Evolutionary conservation across 2,888 invertebrate species (phyloP).

Genomic region (Strigamia transsilvanica): DNA sequence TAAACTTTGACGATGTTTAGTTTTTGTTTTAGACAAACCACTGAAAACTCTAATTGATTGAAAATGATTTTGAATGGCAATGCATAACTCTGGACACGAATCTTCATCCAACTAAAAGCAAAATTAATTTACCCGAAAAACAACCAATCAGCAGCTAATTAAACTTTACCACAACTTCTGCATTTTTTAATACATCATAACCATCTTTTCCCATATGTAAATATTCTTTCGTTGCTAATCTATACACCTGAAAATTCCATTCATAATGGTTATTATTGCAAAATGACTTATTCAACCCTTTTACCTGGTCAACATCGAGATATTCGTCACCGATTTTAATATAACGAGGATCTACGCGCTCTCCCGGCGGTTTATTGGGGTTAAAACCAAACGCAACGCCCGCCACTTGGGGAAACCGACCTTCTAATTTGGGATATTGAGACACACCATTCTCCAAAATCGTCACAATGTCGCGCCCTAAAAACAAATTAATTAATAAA

Average conservation of each 20-base stretch:
- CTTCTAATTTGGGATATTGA: constrained; percentile 86
- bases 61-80: constrained; percentile 89
- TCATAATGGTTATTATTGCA: not conserved
- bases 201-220: constrained; percentile 84
- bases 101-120: constrained; percentile 77
- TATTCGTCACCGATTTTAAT: constrained; percentile 87
- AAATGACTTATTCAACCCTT: not conserved
- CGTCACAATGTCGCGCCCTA: constrained; percentile 73
- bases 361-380: constrained; percentile 71
- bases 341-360: constrained; percentile 74
- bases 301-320: constrained; percentile 70
- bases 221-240: constrained; percentile 83
- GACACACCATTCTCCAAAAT: constrained; percentile 85
- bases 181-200: constrained; percentile 78
- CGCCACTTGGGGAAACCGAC: constrained; percentile 86
- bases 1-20: constrained; percentile 84
- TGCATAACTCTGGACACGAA: constrained; percentile 82
- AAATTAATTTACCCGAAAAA: not conserved
- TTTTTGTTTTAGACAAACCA: constrained; percentile 71
- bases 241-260: constrained; percentile 70
- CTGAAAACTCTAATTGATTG: constrained; percentile 82
- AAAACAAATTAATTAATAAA: not conserved
- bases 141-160: not conserved
- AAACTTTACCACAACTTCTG: constrained; percentile 74
- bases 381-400: constrained; percentile 66